Evolutionary conservation across 2,888 invertebrate genomes (phyloP), one percentile per base, ranked within the genome.

Genomic region (Unio pictorum): DNA sequence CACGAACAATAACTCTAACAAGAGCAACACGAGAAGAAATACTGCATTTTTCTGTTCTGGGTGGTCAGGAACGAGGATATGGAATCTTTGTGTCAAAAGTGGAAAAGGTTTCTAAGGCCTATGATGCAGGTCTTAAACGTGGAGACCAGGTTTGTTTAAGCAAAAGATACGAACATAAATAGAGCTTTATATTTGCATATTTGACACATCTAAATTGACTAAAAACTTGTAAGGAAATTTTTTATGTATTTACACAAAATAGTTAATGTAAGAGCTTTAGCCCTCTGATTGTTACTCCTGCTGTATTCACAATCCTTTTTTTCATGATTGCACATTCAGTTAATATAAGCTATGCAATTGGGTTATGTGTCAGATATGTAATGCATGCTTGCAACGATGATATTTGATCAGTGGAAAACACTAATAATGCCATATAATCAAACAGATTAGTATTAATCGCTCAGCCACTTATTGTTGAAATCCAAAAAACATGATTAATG

Each of bases 41-140:
- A 59, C 92, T 99, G 28, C 95, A 97, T 88, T 99, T 99, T 89
- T 94, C 95, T 85, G 95, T 99, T 81, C 92, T 97, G 68, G 99
- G 99, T 54, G 98, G 99, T 60, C 95, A 95, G 90, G 98, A 98
- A 88, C 92, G 95, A 85, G 95, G 95, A 70, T 95, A 94, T 91
- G 97, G 97, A 67, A 96, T 99, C 81, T 99, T 97, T 91, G 95
- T 99, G 81, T 94, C 96, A 45, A 96, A 96, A 75, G 97, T 98
- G 34, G 97, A 98, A 88, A 94, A 94, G 84, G 94, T 94, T 78
- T 96, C 97, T 3, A 97, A 97, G 91, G 96, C 98, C 11, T 96
- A 97, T 90, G 96, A 97, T 89, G 95, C 97, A 34, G 99, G 99
- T 1, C 91, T 99, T 65, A 98, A 98, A 90, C 93, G 98, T 67